phyloP scores from a whole-genome alignment of 2,113 vertebrate genomes.

The Egretta garzetta region DNA sequence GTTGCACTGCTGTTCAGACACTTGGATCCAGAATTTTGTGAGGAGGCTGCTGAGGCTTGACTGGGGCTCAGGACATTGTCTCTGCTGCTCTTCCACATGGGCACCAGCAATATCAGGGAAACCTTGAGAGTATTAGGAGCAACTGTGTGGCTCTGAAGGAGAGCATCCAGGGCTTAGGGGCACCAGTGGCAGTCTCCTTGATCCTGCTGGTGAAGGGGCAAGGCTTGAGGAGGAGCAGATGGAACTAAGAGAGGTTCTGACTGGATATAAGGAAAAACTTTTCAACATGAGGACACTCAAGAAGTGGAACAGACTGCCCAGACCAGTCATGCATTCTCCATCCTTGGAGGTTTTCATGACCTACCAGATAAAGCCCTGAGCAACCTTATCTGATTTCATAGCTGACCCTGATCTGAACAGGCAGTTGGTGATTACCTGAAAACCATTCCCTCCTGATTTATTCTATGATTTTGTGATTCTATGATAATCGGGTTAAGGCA shows the following conservation, averaged over 20 bases:
- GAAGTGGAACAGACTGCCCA: background rate
- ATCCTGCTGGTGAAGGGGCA: background rate
- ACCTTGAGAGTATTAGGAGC: background rate
- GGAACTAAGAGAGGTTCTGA: background rate
- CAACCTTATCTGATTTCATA: background rate
- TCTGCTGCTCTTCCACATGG: background rate
- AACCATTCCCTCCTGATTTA: background rate
- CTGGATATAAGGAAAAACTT: background rate
- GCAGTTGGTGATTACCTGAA: background rate
- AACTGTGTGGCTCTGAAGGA: background rate
- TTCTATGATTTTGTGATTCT: background rate
- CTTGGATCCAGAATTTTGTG: background rate
- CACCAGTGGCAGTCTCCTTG: background rate
- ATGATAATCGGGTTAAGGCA: background rate
- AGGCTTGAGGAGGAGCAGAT: background rate
- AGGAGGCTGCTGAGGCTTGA: background rate
- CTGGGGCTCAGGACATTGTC: no score
- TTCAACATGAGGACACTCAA: background rate
- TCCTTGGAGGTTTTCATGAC: background rate
- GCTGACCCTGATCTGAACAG: background rate
- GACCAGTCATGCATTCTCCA: background rate
- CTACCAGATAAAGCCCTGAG: background rate
- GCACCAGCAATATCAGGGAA: background rate
- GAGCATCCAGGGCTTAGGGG: background rate
- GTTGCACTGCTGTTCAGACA: background rate